Evolutionary conservation across 2,888 invertebrate species (phyloP).

Genomic region (Automeris io): DNA sequence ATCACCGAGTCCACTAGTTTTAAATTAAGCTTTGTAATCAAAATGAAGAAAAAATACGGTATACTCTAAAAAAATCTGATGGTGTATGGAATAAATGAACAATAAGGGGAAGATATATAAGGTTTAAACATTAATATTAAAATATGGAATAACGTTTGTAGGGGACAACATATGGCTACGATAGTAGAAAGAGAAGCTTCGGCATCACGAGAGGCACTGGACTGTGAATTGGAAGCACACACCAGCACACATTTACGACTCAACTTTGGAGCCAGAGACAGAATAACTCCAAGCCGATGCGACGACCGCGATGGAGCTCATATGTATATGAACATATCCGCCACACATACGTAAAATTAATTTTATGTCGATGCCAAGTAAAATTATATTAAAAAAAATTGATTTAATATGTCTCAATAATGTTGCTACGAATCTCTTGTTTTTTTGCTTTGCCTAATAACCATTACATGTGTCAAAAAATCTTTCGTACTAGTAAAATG

Average conservation of each 20-base stretch:
- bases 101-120: too few relatives aligned
- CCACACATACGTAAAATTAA: constrained; percentile 47
- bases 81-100: too few relatives aligned
- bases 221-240: constrained; percentile 40
- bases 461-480: too few relatives aligned
- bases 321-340: constrained; percentile 72
- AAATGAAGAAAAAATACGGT: too few relatives aligned
- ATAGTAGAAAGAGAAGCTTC: constrained; percentile 64
- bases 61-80: too few relatives aligned
- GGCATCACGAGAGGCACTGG: constrained; percentile 54
- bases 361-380: not conserved
- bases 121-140: not conserved
- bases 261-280: constrained; percentile 48
- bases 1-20: too few relatives aligned
- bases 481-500: too few relatives aligned
- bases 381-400: too few relatives aligned
- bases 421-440: too few relatives aligned
- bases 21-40: too few relatives aligned
- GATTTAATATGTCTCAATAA: too few relatives aligned
- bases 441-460: too few relatives aligned
- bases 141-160: constrained; percentile 17
- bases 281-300: constrained; percentile 30
- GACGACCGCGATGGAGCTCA: constrained; percentile 57
- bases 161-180: constrained; percentile 67
- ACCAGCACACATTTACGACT: constrained; percentile 55